Percentiles rank a stretch among this genome's conserved stretches.
Conservation (phyloP, 2,888 invertebrate genomes). For the Sepioteuthis lessoniana region DNA sequence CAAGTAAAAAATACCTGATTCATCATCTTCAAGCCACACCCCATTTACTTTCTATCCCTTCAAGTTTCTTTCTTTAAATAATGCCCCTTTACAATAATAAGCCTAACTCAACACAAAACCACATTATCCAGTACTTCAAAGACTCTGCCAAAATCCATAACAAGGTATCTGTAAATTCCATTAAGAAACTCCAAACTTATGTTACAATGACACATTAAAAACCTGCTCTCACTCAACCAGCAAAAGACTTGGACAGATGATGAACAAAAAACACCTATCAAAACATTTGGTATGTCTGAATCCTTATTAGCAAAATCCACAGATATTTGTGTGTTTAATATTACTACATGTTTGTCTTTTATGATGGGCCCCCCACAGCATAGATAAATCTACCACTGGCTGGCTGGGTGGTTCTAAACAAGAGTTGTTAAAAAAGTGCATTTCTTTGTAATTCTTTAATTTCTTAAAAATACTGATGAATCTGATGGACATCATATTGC, state of each 20-base stretch:
- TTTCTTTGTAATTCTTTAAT: too few species aligned
- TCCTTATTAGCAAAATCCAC: conserved; percentile 18
- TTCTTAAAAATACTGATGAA: too few species aligned
- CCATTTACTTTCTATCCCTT: neutral
- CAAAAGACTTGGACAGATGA: neutral
- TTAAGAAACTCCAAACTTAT: neutral
- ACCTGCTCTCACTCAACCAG: neutral
- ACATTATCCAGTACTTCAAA: neutral
- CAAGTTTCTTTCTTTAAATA: neutral
- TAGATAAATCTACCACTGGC: too few species aligned
- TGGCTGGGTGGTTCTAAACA: too few species aligned
- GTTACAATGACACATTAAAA: neutral
- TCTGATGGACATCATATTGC: too few species aligned
- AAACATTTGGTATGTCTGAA: neutral
- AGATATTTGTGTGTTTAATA: neutral
- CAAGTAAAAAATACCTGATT: neutral
- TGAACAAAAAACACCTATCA: conserved; percentile 10
- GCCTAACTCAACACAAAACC: neutral
- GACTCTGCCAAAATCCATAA: neutral
- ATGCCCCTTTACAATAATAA: neutral
- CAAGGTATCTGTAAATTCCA: neutral
- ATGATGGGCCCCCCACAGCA: too few species aligned
- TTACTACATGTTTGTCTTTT: neutral
- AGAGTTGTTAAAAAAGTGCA: too few species aligned
- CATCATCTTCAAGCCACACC: neutral